Evolutionary conservation across 2,113 vertebrate species (phyloP).

Genomic region (Hyaena hyaena): DNA sequence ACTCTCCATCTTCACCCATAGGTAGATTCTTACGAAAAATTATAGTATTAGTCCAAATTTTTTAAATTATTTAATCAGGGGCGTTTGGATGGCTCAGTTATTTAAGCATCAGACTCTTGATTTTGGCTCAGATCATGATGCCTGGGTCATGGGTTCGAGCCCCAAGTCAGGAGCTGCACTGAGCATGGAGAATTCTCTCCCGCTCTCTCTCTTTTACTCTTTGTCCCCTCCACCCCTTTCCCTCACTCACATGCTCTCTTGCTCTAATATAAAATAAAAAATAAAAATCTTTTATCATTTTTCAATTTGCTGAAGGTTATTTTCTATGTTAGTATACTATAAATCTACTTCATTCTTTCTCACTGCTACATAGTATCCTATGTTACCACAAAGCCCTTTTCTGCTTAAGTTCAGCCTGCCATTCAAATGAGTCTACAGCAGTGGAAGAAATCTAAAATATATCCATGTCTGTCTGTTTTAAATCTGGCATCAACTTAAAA

Average conservation of each 20-base stretch:
- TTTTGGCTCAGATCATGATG: no score
- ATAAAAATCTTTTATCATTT: not conserved
- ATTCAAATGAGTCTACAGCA: not conserved
- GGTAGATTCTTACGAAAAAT: not conserved
- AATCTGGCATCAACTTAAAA: slow-evolving; percentile 23
- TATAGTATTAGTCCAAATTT: not conserved
- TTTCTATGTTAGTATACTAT: not conserved
- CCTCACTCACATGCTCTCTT: no score
- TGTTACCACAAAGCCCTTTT: not conserved
- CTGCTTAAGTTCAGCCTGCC: not conserved
- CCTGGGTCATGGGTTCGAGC: no score
- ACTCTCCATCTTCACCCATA: not conserved
- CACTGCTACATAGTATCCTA: not conserved
- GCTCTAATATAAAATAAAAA: no score
- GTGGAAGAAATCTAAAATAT: not conserved
- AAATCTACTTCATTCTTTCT: not conserved
- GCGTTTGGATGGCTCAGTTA: no score
- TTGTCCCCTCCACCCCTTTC: no score
- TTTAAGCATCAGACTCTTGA: no score
- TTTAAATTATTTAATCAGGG: not conserved
- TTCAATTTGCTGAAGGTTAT: not conserved
- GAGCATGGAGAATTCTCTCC: no score
- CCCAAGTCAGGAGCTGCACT: no score
- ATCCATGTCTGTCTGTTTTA: not conserved
- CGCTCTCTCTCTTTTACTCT: no score